phyloP scores from a whole-genome alignment of 2,888 invertebrate species.

The Amphipyra berbera region DNA sequence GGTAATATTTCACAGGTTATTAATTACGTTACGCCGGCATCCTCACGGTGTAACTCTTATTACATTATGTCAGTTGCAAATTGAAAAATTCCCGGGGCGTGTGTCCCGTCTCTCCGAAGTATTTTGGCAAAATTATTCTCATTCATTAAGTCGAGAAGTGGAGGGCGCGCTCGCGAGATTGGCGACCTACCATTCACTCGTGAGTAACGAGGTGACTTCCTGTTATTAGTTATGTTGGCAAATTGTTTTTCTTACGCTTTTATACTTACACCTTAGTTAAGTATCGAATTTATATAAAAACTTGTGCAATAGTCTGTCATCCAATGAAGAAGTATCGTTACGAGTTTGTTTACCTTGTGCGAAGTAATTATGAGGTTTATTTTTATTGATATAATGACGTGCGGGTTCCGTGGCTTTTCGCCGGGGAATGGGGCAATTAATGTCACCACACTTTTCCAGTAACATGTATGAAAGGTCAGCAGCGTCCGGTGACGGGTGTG shows the following conservation, averaged over 20 bases:
- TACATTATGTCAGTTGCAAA: slow-evolving; percentile 90
- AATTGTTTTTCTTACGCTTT: slow-evolving; percentile 85
- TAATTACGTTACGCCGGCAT: slow-evolving; percentile 88
- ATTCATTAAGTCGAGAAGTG: slow-evolving; percentile 88
- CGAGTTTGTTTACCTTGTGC: slow-evolving; percentile 46
- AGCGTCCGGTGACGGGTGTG: slow-evolving; percentile 71
- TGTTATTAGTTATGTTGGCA: slow-evolving; percentile 87
- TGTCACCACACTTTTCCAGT: slow-evolving; percentile 52
- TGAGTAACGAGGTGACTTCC: slow-evolving; percentile 89
- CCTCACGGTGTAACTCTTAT: slow-evolving; percentile 89
- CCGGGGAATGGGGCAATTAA: slow-evolving; percentile 45
- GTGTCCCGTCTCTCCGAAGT: slow-evolving; percentile 88
- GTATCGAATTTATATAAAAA: slow-evolving; percentile 71
- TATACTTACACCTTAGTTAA: slow-evolving; percentile 65
- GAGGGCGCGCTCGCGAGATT: slow-evolving; percentile 85
- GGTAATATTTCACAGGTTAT: slow-evolving; percentile 89
- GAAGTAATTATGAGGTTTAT: slow-evolving; percentile 43
- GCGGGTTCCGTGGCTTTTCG: slow-evolving; percentile 27
- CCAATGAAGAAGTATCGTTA: slow-evolving; percentile 40
- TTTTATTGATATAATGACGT: slow-evolving; percentile 52
- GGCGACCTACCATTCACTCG: slow-evolving; percentile 87
- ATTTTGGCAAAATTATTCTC: slow-evolving; percentile 90
- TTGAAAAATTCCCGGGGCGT: slow-evolving; percentile 90
- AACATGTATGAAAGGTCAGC: slow-evolving; percentile 61
- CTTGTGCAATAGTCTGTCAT: slow-evolving; percentile 64